A percentile compares a stretch with the other conserved stretches of the same genome.
These are phyloP conservation scores for Mactromeris polynyma DNA, from an alignment of 2,888 invertebrate species.

Conservation along the genomic window DNA sequence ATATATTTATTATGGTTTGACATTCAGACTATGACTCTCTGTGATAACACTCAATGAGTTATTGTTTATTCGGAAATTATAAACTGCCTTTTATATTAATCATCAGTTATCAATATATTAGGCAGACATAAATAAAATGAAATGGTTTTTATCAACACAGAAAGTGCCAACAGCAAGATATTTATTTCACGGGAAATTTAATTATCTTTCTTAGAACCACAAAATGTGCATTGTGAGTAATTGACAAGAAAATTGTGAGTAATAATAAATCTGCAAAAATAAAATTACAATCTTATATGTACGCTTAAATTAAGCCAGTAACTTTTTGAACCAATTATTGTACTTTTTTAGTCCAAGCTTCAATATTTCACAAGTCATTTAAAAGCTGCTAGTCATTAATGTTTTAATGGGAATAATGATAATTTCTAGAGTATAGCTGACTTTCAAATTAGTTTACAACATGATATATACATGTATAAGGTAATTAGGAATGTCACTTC, in stretches of 20 bases:
- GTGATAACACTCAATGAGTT: neutral
- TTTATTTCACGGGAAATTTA: neutral
- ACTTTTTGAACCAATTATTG: neutral
- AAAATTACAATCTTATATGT: neutral
- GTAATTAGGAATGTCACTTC: neutral
- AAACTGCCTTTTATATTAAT: neutral
- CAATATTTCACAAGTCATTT: neutral
- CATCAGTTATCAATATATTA: neutral
- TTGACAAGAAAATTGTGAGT: neutral
- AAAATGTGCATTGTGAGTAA: neutral
- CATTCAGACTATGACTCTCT: neutral
- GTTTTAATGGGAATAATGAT: neutral
- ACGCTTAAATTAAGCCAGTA: neutral
- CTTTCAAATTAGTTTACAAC: neutral
- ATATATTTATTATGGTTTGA: neutral
- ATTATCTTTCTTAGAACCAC: neutral
- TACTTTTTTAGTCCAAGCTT: neutral
- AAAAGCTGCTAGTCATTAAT: neutral
- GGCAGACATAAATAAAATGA: neutral
- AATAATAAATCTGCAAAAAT: neutral
- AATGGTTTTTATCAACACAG: neutral
- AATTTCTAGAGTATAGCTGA: neutral
- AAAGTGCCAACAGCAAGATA: neutral
- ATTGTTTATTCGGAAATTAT: conserved; percentile 9
- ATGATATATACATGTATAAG: neutral